These are phyloP conservation scores for Phylloscopus trochilus DNA, from an alignment of 2,113 vertebrate species.

Conservation along the genomic window DNA sequence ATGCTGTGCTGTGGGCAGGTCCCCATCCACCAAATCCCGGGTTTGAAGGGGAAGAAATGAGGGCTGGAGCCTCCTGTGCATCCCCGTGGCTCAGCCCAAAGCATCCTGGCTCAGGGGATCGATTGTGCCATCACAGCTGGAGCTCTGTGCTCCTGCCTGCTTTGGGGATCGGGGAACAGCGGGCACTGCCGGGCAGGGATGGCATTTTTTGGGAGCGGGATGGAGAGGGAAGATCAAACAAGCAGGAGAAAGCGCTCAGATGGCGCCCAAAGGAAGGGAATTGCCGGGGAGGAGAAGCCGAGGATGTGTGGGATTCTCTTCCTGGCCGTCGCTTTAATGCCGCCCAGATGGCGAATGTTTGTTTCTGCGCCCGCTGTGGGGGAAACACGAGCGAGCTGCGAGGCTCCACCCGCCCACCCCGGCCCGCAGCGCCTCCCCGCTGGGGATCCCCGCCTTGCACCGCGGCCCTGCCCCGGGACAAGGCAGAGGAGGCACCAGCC, in stretches of 20 bases:
- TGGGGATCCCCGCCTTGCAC: background rate
- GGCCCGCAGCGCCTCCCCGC: background rate
- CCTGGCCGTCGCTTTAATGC: background rate
- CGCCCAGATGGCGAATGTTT: constrained; percentile 46
- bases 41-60: background rate
- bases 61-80: background rate
- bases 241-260: background rate
- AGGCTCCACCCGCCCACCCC: constrained; percentile 2
- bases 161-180: rapidly evolving
- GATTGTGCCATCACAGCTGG: background rate
- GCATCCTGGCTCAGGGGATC: rapidly evolving
- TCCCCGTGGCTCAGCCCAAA: background rate
- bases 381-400: background rate
- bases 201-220: background rate
- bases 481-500: background rate
- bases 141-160: background rate
- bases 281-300: background rate
- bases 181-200: background rate
- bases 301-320: constrained; percentile 23
- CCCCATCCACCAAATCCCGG: background rate
- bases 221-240: background rate
- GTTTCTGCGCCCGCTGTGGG: constrained; percentile 10
- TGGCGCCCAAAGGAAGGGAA: background rate
- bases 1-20: background rate
- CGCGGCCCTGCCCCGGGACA: background rate